These are phyloP conservation scores for Papilio xuthus DNA, from an alignment of 1,140 invertebrate genomes.

Conservation along the genomic window DNA sequence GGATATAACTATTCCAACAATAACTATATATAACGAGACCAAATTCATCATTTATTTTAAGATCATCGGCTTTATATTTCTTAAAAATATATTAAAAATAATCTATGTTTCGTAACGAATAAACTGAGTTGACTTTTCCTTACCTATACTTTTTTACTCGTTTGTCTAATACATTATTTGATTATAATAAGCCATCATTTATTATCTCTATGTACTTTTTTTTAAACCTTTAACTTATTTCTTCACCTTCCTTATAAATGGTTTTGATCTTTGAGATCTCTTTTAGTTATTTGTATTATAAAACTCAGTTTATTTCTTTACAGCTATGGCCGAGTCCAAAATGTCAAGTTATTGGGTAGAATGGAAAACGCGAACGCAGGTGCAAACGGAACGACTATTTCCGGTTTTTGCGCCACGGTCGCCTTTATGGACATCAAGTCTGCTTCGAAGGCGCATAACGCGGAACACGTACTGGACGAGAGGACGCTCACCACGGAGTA, in stretches of 20 bases:
- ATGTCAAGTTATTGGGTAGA: slow-evolving; percentile 92
- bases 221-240: neutral
- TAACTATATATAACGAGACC: too few species aligned
- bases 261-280: neutral
- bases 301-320: slow-evolving; percentile 57
- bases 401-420: slow-evolving; percentile 91
- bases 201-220: neutral
- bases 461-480: slow-evolving; percentile 94
- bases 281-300: slow-evolving; percentile 33
- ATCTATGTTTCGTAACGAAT: too few species aligned
- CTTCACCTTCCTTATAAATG: neutral
- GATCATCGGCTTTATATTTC: too few species aligned
- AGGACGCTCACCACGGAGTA: slow-evolving; percentile 94
- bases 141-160: too few species aligned
- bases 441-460: slow-evolving; percentile 94
- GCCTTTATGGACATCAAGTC: slow-evolving; percentile 98
- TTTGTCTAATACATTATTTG: too few species aligned
- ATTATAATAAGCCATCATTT: too few species aligned
- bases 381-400: slow-evolving; percentile 75
- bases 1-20: too few species aligned
- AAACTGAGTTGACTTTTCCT: too few species aligned
- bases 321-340: slow-evolving; percentile 98
- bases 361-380: slow-evolving; percentile 82
- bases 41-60: too few species aligned
- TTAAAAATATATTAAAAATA: too few species aligned